Base-by-base conservation (phyloP, 2,888 invertebrate genomes). In the Augochlorella aurata region DNA sequence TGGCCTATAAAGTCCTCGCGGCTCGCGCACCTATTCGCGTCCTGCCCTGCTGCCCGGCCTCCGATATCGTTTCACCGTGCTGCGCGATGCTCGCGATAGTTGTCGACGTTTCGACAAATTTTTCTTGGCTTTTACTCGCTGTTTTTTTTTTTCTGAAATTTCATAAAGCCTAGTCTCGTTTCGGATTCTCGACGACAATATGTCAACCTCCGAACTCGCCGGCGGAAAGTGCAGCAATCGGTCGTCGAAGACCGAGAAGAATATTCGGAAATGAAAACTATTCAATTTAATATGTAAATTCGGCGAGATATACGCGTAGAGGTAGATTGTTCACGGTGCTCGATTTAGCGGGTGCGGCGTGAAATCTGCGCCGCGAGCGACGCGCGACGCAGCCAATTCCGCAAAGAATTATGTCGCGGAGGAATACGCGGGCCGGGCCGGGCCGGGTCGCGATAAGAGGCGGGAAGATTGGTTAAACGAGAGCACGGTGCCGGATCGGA, bases 401-500 rank as follows among this genome's bases (percentile, higher is more conserved):
- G 61, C 67, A 75, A 81, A 67, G 61, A 82, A 74, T 82, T 66
- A 73, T 63, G 49, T 63, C 74, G 67, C 44, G 66, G 66, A 58
- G 72, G 65, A 66, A 58, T 71, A 66, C 47, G 65, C 16, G 9
- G 24, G 29, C 16, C 5, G 38, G 24, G 29, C 16, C 5, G 38
- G 38, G 38, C 7, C 38, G 38, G 29, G 29, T 47, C 66, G 49
- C 67, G 72, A 63, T 67, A 67, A 70, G 45, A 58, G 54, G 54
- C 18, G 16, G 8, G 67, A 76, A 52, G 65, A 54, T 58, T 38
- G 78, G 16, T 75, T 72, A 77, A 82, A 72, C 72, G 80, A 77
- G 67, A 76, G 68, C 45, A 67, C 63, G 68, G 54, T 52, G 68
- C 81, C 76, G 58, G 74, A 80, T 79, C 84, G 69, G 83, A 77